Base-by-base conservation (phyloP, 2,888 invertebrate species). In the Parasteatoda lunata region DNA sequence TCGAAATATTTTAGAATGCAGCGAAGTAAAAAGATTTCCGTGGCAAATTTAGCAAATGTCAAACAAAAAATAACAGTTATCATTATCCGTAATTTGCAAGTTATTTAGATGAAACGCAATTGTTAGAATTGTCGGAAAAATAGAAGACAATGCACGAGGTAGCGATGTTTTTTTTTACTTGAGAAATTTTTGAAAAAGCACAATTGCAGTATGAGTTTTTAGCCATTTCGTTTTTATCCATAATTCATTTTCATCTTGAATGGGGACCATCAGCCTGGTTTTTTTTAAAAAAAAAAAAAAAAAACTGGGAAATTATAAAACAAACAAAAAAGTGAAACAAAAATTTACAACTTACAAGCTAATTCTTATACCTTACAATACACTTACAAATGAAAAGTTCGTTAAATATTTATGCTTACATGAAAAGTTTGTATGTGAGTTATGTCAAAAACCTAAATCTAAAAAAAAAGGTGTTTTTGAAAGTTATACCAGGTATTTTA, bases 21-120 rank as follows among this genome's bases (percentile, higher is more conserved):
- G 78, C 70, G 75, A 76, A 85, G n/a, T 30, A 30, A 30, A 79
- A 86, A 77, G 80, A 79, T 80, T 86, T 86, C 85, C 85, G 85
- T 86, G 85, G 85, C 85, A 80, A 86, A 86, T 80, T 86, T 86
- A 86, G 85, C 85, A 86, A 86, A 59, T n/a, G n/a, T 59, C 11
- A 59, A 59, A 59, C 7, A 80, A 77, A 69, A 76, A 86, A 70
- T 86, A 70, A 86, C 80, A 79, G 76, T 80, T 71, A 86, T 54
- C 76, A 73, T 79, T 49, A 84, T 54, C 59, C 80, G 49, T 77
- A 80, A 86, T 71, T 80, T 79, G 80, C 77, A 75, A 69, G 70
- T 72, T 86, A 77, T 77, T 69, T 86, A 81, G 80, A 54, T 71
- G 79, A 86, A 86, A 80, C 71, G 80, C 80, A 79, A 86, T 71